Evolutionary conservation across 2,888 invertebrate species (phyloP).

Genomic region (Quadroppia sp.): DNA sequence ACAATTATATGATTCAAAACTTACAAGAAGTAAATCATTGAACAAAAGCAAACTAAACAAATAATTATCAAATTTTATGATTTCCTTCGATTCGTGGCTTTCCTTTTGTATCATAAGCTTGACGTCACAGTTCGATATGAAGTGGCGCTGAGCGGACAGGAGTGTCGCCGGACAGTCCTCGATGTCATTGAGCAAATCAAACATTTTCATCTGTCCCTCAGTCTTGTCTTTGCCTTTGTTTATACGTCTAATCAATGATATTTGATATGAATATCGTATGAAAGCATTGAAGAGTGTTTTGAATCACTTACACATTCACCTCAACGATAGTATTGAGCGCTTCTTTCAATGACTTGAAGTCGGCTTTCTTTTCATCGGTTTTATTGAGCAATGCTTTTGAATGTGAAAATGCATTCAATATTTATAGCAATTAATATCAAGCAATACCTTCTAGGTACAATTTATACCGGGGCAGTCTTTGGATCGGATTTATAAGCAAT

Average conservation of each 20-base stretch:
- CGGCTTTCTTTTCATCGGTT: constrained; percentile 81
- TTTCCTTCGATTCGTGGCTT: background rate
- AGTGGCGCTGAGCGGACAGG: constrained; percentile 56
- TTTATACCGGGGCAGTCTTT: constrained; percentile 92
- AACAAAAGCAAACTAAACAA: constrained; percentile 79
- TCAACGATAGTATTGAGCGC: constrained; percentile 83
- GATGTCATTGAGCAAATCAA: constrained; percentile 96
- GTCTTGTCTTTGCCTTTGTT: constrained; percentile 97
- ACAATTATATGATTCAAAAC: constrained; percentile 38
- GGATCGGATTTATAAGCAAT: constrained; percentile 93
- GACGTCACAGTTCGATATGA: constrained; percentile 43
- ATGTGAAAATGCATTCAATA: constrained; percentile 39
- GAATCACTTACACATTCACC: constrained; percentile 60
- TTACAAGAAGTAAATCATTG: constrained; percentile 69
- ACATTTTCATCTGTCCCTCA: constrained; percentile 90
- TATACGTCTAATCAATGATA: constrained; percentile 59
- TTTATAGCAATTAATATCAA: background rate
- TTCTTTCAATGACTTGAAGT: constrained; percentile 74
- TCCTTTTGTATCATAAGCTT: constrained; percentile 30
- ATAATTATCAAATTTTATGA: constrained; percentile 34
- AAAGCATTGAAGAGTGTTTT: constrained; percentile 53
- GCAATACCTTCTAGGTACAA: constrained; percentile 80
- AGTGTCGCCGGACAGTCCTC: constrained; percentile 85
- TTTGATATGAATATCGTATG: background rate
- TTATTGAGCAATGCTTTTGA: constrained; percentile 82